Percentiles rank a stretch among this genome's conserved stretches.
These are phyloP conservation scores for Leptinotarsa haldemani DNA, from an alignment of 2,888 invertebrate genomes.

Conservation along the genomic window DNA sequence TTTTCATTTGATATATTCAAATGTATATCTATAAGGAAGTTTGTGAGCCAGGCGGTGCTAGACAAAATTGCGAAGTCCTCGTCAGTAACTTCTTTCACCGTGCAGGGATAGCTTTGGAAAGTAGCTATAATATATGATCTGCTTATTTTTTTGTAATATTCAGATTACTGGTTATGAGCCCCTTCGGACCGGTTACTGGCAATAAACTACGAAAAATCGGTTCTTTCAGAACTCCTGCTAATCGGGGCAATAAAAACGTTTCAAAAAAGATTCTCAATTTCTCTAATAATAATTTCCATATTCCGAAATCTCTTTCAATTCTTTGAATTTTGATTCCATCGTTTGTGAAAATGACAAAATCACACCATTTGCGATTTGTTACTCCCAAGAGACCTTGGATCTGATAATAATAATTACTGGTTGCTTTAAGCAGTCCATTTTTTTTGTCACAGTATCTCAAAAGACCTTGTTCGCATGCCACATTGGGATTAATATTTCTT, in stretches of 20 bases:
- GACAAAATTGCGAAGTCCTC: too few relatives aligned
- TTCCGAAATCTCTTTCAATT: neutral
- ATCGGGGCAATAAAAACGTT: neutral
- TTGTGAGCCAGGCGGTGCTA: neutral
- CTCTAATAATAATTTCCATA: neutral
- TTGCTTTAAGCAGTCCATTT: neutral
- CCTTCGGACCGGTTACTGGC: too few relatives aligned
- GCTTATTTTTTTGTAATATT: too few relatives aligned
- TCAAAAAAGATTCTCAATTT: neutral
- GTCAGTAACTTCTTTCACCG: too few relatives aligned
- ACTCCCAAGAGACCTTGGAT: neutral
- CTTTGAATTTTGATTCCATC: neutral
- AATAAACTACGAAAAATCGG: neutral
- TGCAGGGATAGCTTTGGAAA: too few relatives aligned
- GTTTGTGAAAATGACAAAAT: neutral
- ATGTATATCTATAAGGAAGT: neutral
- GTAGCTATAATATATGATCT: too few relatives aligned
- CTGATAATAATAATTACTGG: neutral
- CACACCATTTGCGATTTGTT: neutral
- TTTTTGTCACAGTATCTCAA: neutral
- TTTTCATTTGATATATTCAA: neutral
- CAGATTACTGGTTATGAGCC: too few relatives aligned
- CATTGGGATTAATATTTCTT: slow-evolving; percentile 37
- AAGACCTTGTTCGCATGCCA: slow-evolving; percentile 36
- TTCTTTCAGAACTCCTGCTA: neutral